Evolutionary conservation across 2,888 invertebrate genomes (phyloP), one percentile per base, ranked within the genome.

Genomic region (Ornithoptera alexandrae): DNA sequence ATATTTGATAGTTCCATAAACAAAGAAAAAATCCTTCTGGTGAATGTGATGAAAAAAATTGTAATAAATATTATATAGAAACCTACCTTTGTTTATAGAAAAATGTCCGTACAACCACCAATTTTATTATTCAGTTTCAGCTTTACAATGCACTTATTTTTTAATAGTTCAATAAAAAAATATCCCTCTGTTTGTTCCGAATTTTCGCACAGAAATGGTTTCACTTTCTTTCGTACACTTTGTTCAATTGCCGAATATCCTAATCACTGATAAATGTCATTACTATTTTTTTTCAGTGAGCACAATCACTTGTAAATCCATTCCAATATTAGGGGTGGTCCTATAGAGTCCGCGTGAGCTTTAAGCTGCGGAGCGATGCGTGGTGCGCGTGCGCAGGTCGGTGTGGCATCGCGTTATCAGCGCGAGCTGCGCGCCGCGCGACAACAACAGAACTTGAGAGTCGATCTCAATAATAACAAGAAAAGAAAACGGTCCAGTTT

Each of bases 401-500:
- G 86, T 86, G 88, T 83, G 85, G 90, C 92, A 89, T 91, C 90
- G 89, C 90, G 91, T 92, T 92, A 92, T 92, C 92, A 92, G 88
- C 89, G 88, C 88, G 85, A 85, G 87, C 86, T 86, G 86, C 85
- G 86, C 88, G 86, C 88, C 85, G 88, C 87, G 87, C 90, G 90
- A 91, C 91, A 90, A 92, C 92, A 92, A 92, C 92, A 92, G 91
- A 91, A 88, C 91, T 89, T 90, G 88, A 89, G 90, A 88, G 85
- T 83, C 90, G 90, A 90, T 90, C 92, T 91, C 90, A 92, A 92
- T 92, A 92, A 91, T 89, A 92, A 92, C 92, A 92, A 92, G 92
- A 92, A 92, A 92, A 92, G 92, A 92, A 92, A 92, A 92, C 92
- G 92, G 92, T 92, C 92, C 92, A 92, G 92, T 92, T 92, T 92